Evolutionary conservation across 2,113 vertebrate species (phyloP), one percentile per base, ranked within the genome.

Genomic region (Pomatostomus ruficeps): DNA sequence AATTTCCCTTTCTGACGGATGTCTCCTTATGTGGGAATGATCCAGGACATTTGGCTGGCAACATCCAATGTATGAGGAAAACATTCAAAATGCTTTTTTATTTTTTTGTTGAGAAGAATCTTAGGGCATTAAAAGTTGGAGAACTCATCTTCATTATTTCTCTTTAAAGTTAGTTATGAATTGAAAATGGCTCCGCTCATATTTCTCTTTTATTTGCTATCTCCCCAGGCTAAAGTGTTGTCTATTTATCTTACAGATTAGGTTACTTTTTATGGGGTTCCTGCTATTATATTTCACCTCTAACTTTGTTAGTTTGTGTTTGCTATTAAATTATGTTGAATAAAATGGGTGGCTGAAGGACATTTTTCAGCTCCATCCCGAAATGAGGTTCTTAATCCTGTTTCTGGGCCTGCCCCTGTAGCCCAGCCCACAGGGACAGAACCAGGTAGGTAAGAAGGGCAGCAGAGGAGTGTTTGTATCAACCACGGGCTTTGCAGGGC

Each of bases 111-210:
- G 58, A 79, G 86, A 88, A 95, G 68, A 95, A 74, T 95, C 90
- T 92, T 90, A 84, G 95, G 74, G 75, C 43, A 93, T 95, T 96
- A 96, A 96, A 97, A 97, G 94, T 96, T 92, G 71, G 28, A 85
- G 80, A 95, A 94, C 75, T 92, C 77, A 71, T 96, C 96, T 97
- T 98, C 94, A 94, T 97, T 97, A 88, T 96, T 98, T 96, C 96
- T 97, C 94, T 96, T 98, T 97, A 97, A 97, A 97, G 95, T 97
- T 97, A 97, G 96, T 97, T 97, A 96, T 95, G 96, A 89, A 86
- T 85, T 95, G 89, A 94, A 74, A 93, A 84, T 28, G 81, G 92
- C 95, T 97, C 51, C 68, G 36, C 65, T 95, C 96, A 96, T 94
- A 96, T 95, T 97, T 98, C 94, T 96, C 71, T 88, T 98, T 97